Evolutionary conservation across 2,113 vertebrate genomes (phyloP), one percentile per base, ranked within the genome.

Genomic region (Rhizomys pruinosus): DNA sequence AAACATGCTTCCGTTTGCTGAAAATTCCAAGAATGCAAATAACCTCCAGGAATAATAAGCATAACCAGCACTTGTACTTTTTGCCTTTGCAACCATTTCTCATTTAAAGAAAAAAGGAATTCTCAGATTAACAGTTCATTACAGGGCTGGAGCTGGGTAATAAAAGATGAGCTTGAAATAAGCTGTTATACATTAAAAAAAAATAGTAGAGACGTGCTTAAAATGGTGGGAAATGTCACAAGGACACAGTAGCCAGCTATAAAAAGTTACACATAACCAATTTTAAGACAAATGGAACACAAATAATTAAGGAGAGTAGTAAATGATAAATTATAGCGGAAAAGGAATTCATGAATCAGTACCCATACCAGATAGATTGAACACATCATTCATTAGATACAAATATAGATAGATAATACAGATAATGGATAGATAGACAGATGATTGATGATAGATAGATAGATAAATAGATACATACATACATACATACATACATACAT

Each of bases 151-250:
- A 61, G 6, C 17, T 29, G 13, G 16, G 55, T 64, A 15, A 23
- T n/a, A 80, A 80, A 95, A 74, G 73, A 85, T 37, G 37, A 76
- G 44, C 69, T 47, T 69, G 17, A 52, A 81, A 27, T 61, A 92
- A 68, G 39, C 85, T 69, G 20, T 61, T 85, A 55, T 61, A 16
- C 3, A 59, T n/a, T 6, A 80, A 84, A 90, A 82, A 66, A 37
- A 42, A 82, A 66, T 34, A 84, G 74, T n/a, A 39, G 63, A 37
- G 19, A 57, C 52, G n/a, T 63, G 23, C 73, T 92, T 69, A 85
- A 64, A 84, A 61, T 57, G 25, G 19, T 84, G 34, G 27, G n/a
- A 89, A 12, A 39, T 72, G 44, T 78, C 72, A 39, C 32, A 84
- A 55, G 20, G 37, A 64, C 25, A 34, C 2, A 47, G 42, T 23